Evolutionary conservation across 2,888 invertebrate species (phyloP), one percentile per base, ranked within the genome.

Genomic region (Pycnomerus fuliginosus): DNA sequence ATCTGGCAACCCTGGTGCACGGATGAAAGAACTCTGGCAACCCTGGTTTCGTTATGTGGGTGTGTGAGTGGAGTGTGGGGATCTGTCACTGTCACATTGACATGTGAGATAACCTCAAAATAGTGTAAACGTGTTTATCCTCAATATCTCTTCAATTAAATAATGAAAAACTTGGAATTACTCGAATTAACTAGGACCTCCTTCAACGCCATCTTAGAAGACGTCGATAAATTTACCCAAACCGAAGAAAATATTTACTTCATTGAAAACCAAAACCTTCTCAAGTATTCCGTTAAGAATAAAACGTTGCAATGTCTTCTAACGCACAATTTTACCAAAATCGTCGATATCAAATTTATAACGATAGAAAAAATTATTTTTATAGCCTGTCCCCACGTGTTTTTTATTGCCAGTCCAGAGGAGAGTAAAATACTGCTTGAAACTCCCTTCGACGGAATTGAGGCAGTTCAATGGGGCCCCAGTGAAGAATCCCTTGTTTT

Each of bases 161-260:
- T 4, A 35, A 44, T 44, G 44, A 34, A 38, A n/a, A 44, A 44
- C 16, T 27, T 45, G 10, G 35, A 45, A 40, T 23, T 40, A 27
- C 30, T 35, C 5, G 34, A 45, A 14, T 16, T 45, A 20, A 10
- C 16, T 5, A 17, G 15, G 2, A 2, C 27, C 11, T 5, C 20
- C 5, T 7, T 11, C 3, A 16, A 15, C 8, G 3, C 14, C 15
- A 2, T 16, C 13, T 29, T 39, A 4, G 4, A 11, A 4, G 2
- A 31, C 3, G 20, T 10, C n/a, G 10, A 24, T 20, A 5, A 27
- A 27, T 40, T 40, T 10, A 12, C 31, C 7, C 28, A 31, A 31
- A 46, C 32, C 3, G 7, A 22, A 1, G 27, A 40, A 3, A 12
- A 22, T 2, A 28, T 31, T 8, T 46, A 41, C 13, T 46, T 31